Evolutionary conservation across 2,888 invertebrate genomes (phyloP), one percentile per base, ranked within the genome.

Genomic region (Limnephilus auricula): DNA sequence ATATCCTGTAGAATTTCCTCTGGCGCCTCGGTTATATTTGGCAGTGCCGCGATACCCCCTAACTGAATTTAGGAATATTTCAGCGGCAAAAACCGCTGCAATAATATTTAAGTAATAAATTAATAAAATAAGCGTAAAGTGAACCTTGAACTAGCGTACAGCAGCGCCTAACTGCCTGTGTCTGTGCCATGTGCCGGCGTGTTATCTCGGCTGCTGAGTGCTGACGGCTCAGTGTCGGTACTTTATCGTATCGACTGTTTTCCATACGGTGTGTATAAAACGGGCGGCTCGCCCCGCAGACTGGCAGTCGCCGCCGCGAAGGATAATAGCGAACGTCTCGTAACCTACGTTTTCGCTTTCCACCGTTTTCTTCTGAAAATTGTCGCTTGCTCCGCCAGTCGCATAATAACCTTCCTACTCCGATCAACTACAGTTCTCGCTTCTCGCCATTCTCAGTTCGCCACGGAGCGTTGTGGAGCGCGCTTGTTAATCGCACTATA

Each of bases 271-370:
- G 87, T 32, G 88, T 50, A 95, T 95, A 96, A 94, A 96, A 95
- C 95, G 95, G 95, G 94, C 95, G 95, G 94, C 93, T 94, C 95
- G 95, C n/a, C 86, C 79, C 40, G 95, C 95, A 97, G 97, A 97
- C 97, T 96, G 95, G 95, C 96, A 97, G 97, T 96, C 97, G 97
- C 96, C 95, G 94, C 93, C 93, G 94, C 80, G 92, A 92, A 93
- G 93, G 92, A 91, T 91, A 85, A 78, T 83, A 84, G 90, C 37
- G 30, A 90, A 78, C 45, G 50, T 34, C 79, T 80, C 79, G 30
- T 65, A 65, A 34, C 34, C 83, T 34, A 83, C 82, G 45, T 34
- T 32, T 89, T 89, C 65, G 32, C 79, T 88, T 87, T 89, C 45
- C 87, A 65, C 78, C 65, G 88, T 30, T 86, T 86, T 86, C 50